phyloP scores from a whole-genome alignment of 1,140 invertebrate species.

The Radopholus similis region DNA sequence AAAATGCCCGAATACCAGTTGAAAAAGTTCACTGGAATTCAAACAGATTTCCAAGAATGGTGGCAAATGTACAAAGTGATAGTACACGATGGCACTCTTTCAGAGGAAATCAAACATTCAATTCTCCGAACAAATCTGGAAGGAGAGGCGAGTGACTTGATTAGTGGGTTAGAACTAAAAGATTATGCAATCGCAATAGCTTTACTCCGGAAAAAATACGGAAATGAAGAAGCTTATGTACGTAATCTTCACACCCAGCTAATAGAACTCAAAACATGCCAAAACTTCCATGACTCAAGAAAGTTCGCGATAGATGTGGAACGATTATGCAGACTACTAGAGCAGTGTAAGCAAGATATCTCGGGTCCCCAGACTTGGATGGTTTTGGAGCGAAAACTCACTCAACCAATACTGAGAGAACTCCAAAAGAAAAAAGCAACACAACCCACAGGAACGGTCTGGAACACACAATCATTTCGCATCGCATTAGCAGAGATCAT shows the following conservation, averaged over 20 bases:
- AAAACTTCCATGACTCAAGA: not conserved
- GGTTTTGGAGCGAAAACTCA: not conserved
- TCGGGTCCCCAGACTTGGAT: not conserved
- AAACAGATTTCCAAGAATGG: not conserved
- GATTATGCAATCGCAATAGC: not conserved
- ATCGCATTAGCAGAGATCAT: not conserved
- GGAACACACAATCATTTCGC: not conserved
- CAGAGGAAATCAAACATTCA: not conserved
- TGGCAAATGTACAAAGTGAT: not conserved
- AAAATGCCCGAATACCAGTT: too few species aligned
- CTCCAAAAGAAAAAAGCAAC: not conserved
- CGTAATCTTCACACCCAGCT: not conserved
- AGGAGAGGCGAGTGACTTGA: not conserved
- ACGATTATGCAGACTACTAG: not conserved
- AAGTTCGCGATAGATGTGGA: not conserved
- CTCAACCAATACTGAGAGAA: not conserved
- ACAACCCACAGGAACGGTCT: not conserved
- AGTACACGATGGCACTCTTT: not conserved
- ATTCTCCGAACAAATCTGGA: not conserved
- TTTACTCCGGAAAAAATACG: not conserved
- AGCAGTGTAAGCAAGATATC: not conserved
- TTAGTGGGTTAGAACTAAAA: not conserved
- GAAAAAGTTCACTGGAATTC: not conserved
- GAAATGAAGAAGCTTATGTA: not conserved
- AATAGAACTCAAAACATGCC: not conserved